Conservation (phyloP, 2,113 vertebrate genomes). For the human region GRCh38 chr17:34900501-34901000, state of each 20-base stretch:
- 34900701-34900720: neutral
- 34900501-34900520: neutral
- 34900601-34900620: neutral
- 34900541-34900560: conserved; percentile 27
- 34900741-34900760: neutral
- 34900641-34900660: neutral
- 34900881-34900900: too few relatives aligned
- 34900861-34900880: too few relatives aligned
- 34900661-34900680: neutral
- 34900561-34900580: neutral
- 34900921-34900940: too few relatives aligned
- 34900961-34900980: too few relatives aligned
- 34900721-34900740: neutral
- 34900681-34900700: conserved; percentile 16
- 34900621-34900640: neutral
- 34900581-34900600: conserved; percentile 33
- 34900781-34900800: too few relatives aligned
- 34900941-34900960: too few relatives aligned
- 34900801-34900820: too few relatives aligned
- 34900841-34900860: too few relatives aligned
- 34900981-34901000: too few relatives aligned
- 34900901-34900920: too few relatives aligned
- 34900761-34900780: conserved; percentile 1
- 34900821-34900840: too few relatives aligned
- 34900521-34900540: conserved; percentile 14